These are phyloP conservation scores for Tetranychus truncatus DNA, from an alignment of 2,888 invertebrate genomes.

Conservation along the genomic window DNA sequence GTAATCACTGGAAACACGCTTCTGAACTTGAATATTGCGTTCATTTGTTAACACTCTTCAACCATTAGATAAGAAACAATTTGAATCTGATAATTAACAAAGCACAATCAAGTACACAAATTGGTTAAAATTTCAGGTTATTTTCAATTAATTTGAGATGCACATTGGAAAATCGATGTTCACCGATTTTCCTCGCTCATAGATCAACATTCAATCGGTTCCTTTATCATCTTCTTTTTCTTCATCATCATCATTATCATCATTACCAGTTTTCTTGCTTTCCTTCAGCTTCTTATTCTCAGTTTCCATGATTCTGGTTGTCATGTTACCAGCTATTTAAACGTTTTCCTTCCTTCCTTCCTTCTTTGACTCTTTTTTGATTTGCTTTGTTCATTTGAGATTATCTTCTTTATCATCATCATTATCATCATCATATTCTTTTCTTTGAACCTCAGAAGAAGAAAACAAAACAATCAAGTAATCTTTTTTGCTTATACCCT, in stretches of 20 bases:
- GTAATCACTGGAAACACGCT: not conserved
- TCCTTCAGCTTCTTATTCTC: not conserved
- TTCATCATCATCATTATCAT: not conserved
- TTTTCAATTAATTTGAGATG: too few species aligned
- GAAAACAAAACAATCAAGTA: not conserved
- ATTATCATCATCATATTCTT: not conserved
- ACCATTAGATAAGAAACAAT: too few species aligned
- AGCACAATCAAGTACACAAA: too few species aligned
- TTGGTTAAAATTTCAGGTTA: too few species aligned
- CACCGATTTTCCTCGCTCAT: not conserved
- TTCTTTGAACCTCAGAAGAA: not conserved
- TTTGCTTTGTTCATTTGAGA: not conserved
- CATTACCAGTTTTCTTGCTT: not conserved
- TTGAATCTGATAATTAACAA: too few species aligned
- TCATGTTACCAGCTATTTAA: not conserved
- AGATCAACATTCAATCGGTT: not conserved
- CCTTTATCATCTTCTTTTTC: not conserved
- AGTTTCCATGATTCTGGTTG: not conserved
- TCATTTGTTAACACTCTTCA: too few species aligned
- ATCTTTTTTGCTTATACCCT: not conserved
- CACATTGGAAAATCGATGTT: too few species aligned
- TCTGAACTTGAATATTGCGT: not conserved
- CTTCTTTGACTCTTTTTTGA: not conserved
- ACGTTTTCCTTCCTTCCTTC: not conserved
- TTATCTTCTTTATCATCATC: not conserved